Evolutionary conservation across 2,113 vertebrate genomes (phyloP), one percentile per base, ranked within the genome.

Genomic region (Hymenochirus boettgeri): DNA sequence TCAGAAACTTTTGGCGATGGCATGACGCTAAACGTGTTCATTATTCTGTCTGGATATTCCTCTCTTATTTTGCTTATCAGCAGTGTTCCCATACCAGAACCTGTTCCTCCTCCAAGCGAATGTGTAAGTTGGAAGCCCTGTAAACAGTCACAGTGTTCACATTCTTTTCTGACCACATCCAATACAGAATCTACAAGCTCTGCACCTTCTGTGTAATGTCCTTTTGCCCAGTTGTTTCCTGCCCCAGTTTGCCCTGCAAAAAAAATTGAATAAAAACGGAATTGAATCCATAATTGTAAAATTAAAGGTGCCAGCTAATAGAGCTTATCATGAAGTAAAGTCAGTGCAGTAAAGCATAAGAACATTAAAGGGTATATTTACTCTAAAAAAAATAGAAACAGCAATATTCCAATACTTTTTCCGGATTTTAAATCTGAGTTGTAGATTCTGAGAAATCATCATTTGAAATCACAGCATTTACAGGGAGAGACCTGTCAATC

Each of bases 11-110:
- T 97, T 0, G 94, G 94, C 0, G 94, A 96, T 0, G 93, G 94
- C 94, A 96, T 92, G 73, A 97, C 92, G 9, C 94, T 97, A 58
- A 96, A 97, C 50, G 93, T 96, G 81, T 96, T 96, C 94, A 96
- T 94, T 82, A 97, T 95, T 39, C 94, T 83, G 75, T 97, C 94
- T 0, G 94, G 94, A 55, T 88, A 96, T 71, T 97, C 94, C 78
- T 97, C 94, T 7, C 93, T 83, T 74, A 97, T 89, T 82, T 96
- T 97, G 80, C 92, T 96, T 80, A 97, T 94, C 62, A 97, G 92
- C 4, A 97, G 84, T 0, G 94, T 97, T 37, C 94, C 94, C 94
- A 96, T 93, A 26, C 94, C 93, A 0, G 94, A 95, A 19, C 94
- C 93, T 0, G 94, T 96, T 59, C 91, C 91, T 9, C 91, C 91